phyloP scores from a whole-genome alignment of 53 echinoderm and acorn worm species.

The Temnopleurus reevesii region DNA sequence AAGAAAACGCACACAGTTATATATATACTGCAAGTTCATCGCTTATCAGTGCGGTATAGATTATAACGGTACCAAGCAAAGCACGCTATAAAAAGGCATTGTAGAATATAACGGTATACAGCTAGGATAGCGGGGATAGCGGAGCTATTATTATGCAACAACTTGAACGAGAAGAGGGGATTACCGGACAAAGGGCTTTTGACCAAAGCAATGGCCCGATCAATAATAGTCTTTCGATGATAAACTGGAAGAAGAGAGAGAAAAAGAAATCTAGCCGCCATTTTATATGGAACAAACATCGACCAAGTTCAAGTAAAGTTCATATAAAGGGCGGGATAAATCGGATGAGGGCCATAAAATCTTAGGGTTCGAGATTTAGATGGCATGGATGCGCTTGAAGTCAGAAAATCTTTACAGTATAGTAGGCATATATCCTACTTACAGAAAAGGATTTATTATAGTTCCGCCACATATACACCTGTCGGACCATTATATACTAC shows the following conservation, averaged over 20 bases:
- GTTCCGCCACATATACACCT: too few species aligned
- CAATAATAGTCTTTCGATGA: background rate
- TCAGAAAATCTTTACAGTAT: too few species aligned
- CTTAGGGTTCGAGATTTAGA: too few species aligned
- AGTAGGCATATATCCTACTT: too few species aligned
- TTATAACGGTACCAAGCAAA: constrained; percentile 20
- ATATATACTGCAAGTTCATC: background rate
- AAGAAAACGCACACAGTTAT: background rate
- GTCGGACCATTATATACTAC: too few species aligned
- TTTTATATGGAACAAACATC: background rate
- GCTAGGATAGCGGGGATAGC: background rate
- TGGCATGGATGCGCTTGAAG: background rate
- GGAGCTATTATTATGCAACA: constrained; percentile 34
- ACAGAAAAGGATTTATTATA: too few species aligned
- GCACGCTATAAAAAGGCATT: background rate
- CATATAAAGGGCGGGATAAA: background rate
- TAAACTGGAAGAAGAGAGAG: background rate
- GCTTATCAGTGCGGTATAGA: background rate
- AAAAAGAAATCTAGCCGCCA: constrained; percentile 8
- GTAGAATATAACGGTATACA: constrained; percentile 42
- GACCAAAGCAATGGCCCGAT: background rate
- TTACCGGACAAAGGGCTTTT: background rate
- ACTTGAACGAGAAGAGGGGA: constrained; percentile 36
- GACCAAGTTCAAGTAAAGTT: background rate
- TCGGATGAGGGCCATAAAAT: too few species aligned